Percentiles rank a stretch among this genome's conserved stretches.
These are phyloP conservation scores for Neoarius graeffei DNA, from an alignment of 2,113 vertebrate species.

Conservation along the genomic window DNA sequence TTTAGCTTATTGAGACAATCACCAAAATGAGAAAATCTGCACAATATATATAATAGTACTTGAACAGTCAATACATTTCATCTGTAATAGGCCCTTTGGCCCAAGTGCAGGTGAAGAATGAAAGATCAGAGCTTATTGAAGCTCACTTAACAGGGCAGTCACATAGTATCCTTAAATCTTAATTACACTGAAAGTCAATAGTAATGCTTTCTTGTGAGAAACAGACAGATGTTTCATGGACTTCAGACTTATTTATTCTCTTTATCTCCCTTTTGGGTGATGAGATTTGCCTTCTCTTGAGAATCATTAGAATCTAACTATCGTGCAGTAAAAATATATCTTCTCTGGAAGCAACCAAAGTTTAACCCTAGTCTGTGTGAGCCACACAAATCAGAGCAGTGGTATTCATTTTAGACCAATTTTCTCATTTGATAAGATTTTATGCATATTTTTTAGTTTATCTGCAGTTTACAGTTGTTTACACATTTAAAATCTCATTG, in stretches of 20 bases:
- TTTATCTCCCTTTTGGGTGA: constrained; percentile 35
- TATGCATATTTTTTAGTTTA: background rate
- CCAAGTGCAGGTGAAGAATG: constrained; percentile 65
- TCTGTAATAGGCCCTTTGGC: constrained; percentile 49
- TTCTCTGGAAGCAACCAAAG: background rate
- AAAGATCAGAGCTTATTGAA: constrained; percentile 68
- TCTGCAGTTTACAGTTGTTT: background rate
- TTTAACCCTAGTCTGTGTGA: background rate
- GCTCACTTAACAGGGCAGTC: constrained; percentile 76
- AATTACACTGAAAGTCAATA: constrained; percentile 74
- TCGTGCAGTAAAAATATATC: constrained; percentile 2
- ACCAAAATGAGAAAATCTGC: background rate
- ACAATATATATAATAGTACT: constrained; percentile 1
- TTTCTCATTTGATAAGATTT: background rate
- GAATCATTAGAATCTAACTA: constrained; percentile 33
- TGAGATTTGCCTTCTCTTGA: constrained; percentile 30
- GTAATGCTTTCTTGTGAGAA: constrained; percentile 68
- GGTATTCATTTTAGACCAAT: background rate
- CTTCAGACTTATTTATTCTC: constrained; percentile 38
- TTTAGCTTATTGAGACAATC: background rate
- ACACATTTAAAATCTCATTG: background rate
- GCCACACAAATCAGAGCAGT: background rate
- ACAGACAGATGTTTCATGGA: constrained; percentile 69
- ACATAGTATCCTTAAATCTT: constrained; percentile 75
- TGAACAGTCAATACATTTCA: constrained; percentile 57